phyloP scores from a whole-genome alignment of 2,113 vertebrate genomes.

The Xiphophorus hellerii region DNA sequence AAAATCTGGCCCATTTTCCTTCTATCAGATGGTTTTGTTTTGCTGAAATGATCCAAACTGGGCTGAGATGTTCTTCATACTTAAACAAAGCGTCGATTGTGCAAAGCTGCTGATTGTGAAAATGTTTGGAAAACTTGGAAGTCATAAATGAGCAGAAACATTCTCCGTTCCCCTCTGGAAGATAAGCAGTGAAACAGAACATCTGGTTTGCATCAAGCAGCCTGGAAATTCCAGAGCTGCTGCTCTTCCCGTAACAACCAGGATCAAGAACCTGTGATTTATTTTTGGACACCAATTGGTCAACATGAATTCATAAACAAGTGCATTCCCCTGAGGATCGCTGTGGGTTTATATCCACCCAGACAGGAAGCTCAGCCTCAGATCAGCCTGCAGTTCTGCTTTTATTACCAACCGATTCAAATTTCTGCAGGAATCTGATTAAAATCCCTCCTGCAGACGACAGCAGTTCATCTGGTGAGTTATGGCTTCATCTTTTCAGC shows the following conservation, averaged over 20 bases:
- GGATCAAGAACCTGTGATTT: not conserved
- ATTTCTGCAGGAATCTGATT: no score
- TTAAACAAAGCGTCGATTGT: not conserved
- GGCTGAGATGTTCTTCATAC: not conserved
- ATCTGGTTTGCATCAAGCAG: conserved; percentile 62
- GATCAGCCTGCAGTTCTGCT: conserved; percentile 31
- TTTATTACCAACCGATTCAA: not conserved
- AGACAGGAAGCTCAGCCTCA: conserved; percentile 6
- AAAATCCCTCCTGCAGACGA: conserved; percentile 11
- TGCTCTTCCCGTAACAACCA: conserved; percentile 50
- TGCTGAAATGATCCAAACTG: not conserved
- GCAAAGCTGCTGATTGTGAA: conserved; percentile 20
- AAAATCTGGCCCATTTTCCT: not conserved
- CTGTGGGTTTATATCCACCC: conserved; percentile 15
- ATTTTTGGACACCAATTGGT: not conserved
- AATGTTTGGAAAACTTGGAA: conserved; percentile 12
- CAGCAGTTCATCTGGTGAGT: conserved; percentile 45
- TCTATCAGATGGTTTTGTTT: not conserved
- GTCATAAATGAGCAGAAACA: not conserved
- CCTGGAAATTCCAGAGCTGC: conserved; percentile 44
- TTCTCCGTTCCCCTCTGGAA: not conserved
- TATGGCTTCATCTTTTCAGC: fast-evolving
- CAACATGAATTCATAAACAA: not conserved
- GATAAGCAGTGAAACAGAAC: conserved; percentile 35
- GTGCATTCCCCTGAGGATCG: not conserved